Evolutionary conservation across 1,140 invertebrate species (phyloP).

Genomic region (Drosophila ananassae): DNA sequence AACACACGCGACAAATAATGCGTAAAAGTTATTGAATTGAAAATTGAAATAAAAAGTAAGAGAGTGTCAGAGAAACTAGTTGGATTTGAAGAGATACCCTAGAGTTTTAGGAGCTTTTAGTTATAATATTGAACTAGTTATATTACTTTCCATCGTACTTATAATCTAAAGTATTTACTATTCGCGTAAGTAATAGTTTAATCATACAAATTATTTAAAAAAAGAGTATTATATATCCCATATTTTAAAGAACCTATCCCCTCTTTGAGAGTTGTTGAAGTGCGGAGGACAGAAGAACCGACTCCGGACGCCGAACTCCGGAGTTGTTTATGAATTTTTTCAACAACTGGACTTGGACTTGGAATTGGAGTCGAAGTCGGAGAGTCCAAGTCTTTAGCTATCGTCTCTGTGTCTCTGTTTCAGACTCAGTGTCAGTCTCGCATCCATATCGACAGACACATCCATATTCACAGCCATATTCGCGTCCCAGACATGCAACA

Average conservation of each 20-base stretch:
- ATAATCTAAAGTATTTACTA: too few species aligned
- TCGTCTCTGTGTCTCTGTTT: slow-evolving; percentile 21
- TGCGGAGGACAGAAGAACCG: slow-evolving; percentile 24
- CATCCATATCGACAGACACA: slow-evolving; percentile 5
- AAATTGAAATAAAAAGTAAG: slow-evolving; percentile 74
- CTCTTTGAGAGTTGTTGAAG: slow-evolving; percentile 15
- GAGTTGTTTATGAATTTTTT: slow-evolving; percentile 76
- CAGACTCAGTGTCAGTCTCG: slow-evolving; percentile 22
- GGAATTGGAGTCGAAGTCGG: slow-evolving; percentile 41
- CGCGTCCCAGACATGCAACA: slow-evolving; percentile 56
- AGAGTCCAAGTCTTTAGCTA: slow-evolving; percentile 16
- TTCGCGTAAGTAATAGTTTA: too few species aligned
- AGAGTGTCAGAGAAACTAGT: background rate
- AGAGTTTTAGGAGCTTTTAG: too few species aligned
- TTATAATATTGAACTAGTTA: too few species aligned
- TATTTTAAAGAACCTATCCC: background rate
- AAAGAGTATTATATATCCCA: background rate
- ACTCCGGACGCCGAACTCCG: slow-evolving; percentile 25
- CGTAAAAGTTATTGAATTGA: slow-evolving; percentile 79
- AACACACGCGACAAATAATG: slow-evolving; percentile 68
- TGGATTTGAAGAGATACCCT: slow-evolving; percentile 1
- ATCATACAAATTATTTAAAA: too few species aligned
- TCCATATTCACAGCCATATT: slow-evolving; percentile 14
- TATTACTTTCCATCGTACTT: too few species aligned
- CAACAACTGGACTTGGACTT: slow-evolving; percentile 54